phyloP scores from a whole-genome alignment of 2,888 invertebrate species.

The Adelognathus sp. region DNA sequence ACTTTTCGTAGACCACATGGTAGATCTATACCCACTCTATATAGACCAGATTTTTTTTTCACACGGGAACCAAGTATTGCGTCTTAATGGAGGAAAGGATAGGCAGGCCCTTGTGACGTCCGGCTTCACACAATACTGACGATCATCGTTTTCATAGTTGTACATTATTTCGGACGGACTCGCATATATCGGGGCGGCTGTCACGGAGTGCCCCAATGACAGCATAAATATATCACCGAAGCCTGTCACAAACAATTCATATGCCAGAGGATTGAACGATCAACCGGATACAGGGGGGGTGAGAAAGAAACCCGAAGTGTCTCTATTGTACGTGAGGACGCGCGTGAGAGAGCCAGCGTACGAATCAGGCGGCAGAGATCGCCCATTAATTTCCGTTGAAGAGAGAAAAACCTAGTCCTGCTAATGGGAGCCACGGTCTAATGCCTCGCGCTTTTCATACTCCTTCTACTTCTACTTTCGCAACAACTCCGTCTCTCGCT shows the following conservation, averaged over 20 bases:
- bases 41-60: too few relatives aligned
- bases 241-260: constrained; percentile 35
- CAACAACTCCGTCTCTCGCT: constrained; percentile 27
- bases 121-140: background rate
- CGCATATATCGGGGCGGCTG: background rate
- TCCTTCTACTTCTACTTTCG: constrained; percentile 54
- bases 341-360: constrained; percentile 6
- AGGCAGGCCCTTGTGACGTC: constrained; percentile 3
- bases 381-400: constrained; percentile 79
- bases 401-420: constrained; percentile 74
- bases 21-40: too few relatives aligned
- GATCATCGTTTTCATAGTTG: background rate
- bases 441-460: constrained; percentile 79
- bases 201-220: background rate
- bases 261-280: constrained; percentile 38
- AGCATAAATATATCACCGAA: background rate
- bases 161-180: background rate
- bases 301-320: constrained; percentile 27
- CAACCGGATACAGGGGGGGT: constrained; percentile 32
- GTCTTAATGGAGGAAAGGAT: background rate
- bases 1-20: too few relatives aligned
- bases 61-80: too few relatives aligned
- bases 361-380: constrained; percentile 69
- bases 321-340: constrained; percentile 2
- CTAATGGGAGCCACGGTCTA: constrained; percentile 80